These are phyloP conservation scores for Enteromius unitaeniatus DNA, from an alignment of 2,797 vertebrate species.

Conservation along the genomic window DNA sequence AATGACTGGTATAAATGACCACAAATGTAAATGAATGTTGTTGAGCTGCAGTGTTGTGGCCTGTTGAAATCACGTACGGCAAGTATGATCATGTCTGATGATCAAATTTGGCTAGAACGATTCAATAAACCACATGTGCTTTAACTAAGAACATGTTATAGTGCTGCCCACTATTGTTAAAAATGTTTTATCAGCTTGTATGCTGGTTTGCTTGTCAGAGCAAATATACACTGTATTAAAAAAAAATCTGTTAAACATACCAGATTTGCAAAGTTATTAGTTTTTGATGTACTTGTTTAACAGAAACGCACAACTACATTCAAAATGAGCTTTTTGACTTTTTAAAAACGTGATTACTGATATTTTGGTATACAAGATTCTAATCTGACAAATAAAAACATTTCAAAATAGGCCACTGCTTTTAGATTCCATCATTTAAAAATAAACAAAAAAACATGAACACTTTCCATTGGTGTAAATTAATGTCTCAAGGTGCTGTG, in stretches of 20 bases:
- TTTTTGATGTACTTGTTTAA: slow-evolving; percentile 21
- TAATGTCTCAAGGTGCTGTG: slow-evolving; percentile 38
- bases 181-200: slow-evolving; percentile 29
- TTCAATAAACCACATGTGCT: slow-evolving; percentile 55
- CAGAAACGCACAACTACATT: slow-evolving; percentile 39
- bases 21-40: slow-evolving; percentile 18
- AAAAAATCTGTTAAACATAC: slow-evolving; percentile 14
- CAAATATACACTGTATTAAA: neutral
- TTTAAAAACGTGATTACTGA: slow-evolving; percentile 29
- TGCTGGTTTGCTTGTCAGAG: slow-evolving; percentile 30
- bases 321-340: slow-evolving; percentile 18
- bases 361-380: slow-evolving; percentile 16
- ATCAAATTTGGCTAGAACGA: slow-evolving; percentile 28
- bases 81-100: slow-evolving; percentile 25
- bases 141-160: slow-evolving; percentile 56
- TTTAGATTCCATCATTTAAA: slow-evolving; percentile 23
- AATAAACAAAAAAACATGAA: neutral
- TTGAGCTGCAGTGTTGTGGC: slow-evolving; percentile 45
- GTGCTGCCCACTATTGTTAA: slow-evolving; percentile 49
- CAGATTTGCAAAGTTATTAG: neutral
- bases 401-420: slow-evolving; percentile 23
- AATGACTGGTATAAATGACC: slow-evolving; percentile 61
- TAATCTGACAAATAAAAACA: slow-evolving; percentile 5
- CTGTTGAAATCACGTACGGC: slow-evolving; percentile 15
- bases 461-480: slow-evolving; percentile 21